These are phyloP conservation scores for Liparis tanakae DNA, from an alignment of 2,797 vertebrate species.

Conservation along the genomic window DNA sequence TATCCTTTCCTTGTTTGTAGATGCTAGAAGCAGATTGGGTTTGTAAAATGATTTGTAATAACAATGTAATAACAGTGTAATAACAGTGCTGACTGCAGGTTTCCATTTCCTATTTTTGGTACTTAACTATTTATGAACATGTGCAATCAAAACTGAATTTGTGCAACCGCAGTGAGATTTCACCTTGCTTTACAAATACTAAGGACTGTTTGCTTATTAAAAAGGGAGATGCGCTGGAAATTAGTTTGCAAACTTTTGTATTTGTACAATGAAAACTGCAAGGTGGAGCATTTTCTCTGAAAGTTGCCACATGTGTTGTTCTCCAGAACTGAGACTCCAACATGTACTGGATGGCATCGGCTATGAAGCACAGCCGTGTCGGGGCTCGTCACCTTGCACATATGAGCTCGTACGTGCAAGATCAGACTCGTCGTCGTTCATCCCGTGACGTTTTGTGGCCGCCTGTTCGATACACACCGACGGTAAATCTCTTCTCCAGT, in stretches of 20 bases:
- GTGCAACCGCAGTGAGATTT: conserved; percentile 38
- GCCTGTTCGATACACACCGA: neutral
- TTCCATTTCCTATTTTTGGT: conserved; percentile 57
- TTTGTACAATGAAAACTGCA: neutral
- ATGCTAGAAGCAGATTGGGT: conserved; percentile 33
- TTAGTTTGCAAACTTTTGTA: neutral
- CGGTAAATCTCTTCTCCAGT: neutral
- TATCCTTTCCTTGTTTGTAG: conserved; percentile 21
- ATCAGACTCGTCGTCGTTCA: neutral
- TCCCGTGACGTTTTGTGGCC: neutral
- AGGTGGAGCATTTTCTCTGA: neutral
- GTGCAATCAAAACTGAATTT: conserved; percentile 36
- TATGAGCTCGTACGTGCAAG: neutral
- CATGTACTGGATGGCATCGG: neutral
- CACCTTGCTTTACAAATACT: conserved; percentile 22
- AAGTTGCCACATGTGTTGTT: neutral
- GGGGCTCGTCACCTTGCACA: too few species aligned
- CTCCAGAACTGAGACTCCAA: neutral
- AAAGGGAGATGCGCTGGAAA: neutral
- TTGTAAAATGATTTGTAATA: conserved; percentile 31
- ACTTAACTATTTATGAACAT: conserved; percentile 59
- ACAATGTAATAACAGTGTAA: conserved; percentile 34
- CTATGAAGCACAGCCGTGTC: neutral
- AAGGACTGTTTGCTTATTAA: conserved; percentile 31
- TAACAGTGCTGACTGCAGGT: conserved; percentile 61